phyloP scores from a whole-genome alignment of 2,888 invertebrate genomes.

The Zele albiditarsus region DNA sequence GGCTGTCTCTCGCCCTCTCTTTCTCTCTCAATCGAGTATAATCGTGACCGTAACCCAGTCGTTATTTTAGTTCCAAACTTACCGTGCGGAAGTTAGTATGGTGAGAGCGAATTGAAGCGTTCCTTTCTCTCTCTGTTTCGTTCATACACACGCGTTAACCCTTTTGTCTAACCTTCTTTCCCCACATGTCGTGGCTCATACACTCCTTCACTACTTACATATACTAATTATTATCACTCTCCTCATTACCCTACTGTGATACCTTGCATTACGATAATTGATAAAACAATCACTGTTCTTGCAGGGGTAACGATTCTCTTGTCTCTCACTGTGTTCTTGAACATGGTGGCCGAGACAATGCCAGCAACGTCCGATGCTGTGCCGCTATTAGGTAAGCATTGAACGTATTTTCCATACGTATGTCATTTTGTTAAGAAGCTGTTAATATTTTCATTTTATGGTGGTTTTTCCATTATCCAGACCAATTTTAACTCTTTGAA shows the following conservation, averaged over 20 bases:
- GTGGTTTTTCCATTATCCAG: too few species aligned
- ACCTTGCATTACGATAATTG: conserved; percentile 52
- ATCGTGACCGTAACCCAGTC: conserved; percentile 21
- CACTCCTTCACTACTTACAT: not conserved
- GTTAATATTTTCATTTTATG: not conserved
- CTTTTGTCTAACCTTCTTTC: not conserved
- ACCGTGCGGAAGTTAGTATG: conserved; percentile 21
- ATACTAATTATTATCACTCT: conserved; percentile 38
- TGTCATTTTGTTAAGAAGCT: not conserved
- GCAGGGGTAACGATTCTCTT: conserved; percentile 96
- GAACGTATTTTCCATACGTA: conserved; percentile 25
- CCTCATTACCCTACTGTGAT: conserved; percentile 35
- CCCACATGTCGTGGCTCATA: not conserved
- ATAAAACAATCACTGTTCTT: conserved; percentile 64
- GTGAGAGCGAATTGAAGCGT: conserved; percentile 13
- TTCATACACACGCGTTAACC: not conserved
- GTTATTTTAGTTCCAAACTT: conserved; percentile 35
- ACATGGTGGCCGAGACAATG: conserved; percentile 99
- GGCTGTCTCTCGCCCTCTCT: not conserved
- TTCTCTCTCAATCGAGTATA: too few species aligned
- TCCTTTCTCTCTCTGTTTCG: not conserved
- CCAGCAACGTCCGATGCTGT: conserved; percentile 97
- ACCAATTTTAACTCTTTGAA: too few species aligned
- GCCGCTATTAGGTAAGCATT: conserved; percentile 82
- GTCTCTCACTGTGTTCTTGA: conserved; percentile 97